These are phyloP conservation scores for Chaenocephalus aceratus DNA, from an alignment of 2,113 vertebrate genomes.

Conservation along the genomic window DNA sequence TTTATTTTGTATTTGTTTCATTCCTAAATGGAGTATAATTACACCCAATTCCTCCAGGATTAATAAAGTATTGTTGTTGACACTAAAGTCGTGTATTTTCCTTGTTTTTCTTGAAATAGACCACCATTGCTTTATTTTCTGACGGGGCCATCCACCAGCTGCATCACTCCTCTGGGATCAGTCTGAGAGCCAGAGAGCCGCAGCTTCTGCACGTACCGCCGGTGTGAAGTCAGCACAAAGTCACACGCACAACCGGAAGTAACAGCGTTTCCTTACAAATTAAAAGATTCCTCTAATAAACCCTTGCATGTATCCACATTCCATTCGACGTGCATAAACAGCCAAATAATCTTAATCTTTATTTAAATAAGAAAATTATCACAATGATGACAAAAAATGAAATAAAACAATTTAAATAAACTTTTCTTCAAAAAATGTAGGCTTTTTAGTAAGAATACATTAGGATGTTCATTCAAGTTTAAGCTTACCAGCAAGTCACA, in stretches of 20 bases:
- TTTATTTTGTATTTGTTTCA: too few species aligned
- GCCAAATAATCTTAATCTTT: background rate
- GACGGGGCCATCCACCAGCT: background rate
- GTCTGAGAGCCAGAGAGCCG: too few species aligned
- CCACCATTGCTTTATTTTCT: too few species aligned
- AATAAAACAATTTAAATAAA: too few species aligned
- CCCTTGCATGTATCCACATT: background rate
- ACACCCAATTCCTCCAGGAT: too few species aligned
- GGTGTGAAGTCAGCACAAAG: background rate
- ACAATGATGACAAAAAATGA: too few species aligned
- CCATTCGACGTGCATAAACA: background rate
- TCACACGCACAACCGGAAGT: background rate
- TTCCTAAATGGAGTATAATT: too few species aligned
- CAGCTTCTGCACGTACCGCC: background rate
- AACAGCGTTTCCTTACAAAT: background rate
- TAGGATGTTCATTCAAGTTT: too few species aligned
- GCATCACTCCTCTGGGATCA: background rate
- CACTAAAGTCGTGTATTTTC: background rate
- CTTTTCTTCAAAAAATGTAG: too few species aligned
- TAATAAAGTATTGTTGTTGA: too few species aligned
- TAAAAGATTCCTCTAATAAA: background rate
- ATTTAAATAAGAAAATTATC: background rate
- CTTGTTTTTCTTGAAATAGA: background rate
- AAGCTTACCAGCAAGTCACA: too few species aligned
- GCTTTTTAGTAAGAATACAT: too few species aligned